These are phyloP conservation scores for Pseudomugil gertrudae DNA, from an alignment of 2,797 vertebrate species.

Conservation along the genomic window DNA sequence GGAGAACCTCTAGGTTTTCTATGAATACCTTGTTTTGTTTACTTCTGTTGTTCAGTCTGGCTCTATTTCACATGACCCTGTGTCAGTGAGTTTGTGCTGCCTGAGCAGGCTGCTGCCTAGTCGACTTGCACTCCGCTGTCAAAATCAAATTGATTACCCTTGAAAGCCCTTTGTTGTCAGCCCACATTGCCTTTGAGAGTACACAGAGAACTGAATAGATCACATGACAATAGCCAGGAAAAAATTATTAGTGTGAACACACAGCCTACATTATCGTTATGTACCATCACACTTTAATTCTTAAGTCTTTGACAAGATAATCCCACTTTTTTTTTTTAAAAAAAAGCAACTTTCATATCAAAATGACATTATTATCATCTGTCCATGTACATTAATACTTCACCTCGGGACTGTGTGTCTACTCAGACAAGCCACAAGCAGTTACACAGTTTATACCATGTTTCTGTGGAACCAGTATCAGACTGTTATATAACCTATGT, in stretches of 20 bases:
- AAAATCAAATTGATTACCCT: slow-evolving; percentile 38
- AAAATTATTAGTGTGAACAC: slow-evolving; percentile 41
- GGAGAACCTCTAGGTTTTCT: not conserved
- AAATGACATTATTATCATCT: not conserved
- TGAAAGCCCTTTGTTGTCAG: slow-evolving; percentile 26
- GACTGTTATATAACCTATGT: not conserved
- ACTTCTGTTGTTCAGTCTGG: slow-evolving; percentile 6
- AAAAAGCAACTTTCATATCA: not conserved
- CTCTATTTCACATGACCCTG: slow-evolving; percentile 4
- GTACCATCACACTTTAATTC: not conserved
- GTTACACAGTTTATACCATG: not conserved
- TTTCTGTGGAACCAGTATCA: slow-evolving; percentile 1
- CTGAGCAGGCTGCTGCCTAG: not conserved
- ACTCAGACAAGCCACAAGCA: not conserved
- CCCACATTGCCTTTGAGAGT: slow-evolving; percentile 36
- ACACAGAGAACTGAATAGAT: slow-evolving; percentile 38
- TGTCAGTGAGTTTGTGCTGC: slow-evolving; percentile 4
- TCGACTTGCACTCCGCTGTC: slow-evolving; percentile 9
- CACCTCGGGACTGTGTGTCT: not conserved
- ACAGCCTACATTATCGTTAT: not conserved
- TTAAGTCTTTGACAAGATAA: not conserved
- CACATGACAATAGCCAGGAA: slow-evolving; percentile 26
- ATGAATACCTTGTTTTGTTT: not conserved
- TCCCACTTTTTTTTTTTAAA: not conserved
- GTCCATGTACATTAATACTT: not conserved